Conservation (phyloP, 2,113 vertebrate species). For the Egretta garzetta region DNA sequence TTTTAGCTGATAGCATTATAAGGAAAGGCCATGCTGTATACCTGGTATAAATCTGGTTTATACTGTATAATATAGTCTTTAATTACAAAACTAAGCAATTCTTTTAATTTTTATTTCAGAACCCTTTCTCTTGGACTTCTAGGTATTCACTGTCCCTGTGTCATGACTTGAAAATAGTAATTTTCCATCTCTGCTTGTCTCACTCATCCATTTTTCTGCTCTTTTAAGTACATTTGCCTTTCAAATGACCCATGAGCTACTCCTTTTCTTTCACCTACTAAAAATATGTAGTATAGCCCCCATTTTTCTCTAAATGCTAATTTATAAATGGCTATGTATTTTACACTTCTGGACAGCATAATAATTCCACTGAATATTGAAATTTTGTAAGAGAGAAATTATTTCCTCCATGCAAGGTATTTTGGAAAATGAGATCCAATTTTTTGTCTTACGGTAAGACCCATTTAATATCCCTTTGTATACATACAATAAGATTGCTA, state of each 20-base stretch:
- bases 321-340: neutral
- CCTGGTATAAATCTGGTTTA: neutral
- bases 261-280: neutral
- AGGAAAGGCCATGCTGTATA: neutral
- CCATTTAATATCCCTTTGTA: neutral
- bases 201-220: neutral
- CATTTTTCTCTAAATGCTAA: neutral
- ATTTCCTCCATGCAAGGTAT: neutral
- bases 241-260: neutral
- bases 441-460: neutral
- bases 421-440: neutral
- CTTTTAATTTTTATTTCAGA: neutral
- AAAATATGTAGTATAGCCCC: neutral
- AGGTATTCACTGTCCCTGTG: accelerated
- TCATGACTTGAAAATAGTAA: neutral
- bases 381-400: neutral
- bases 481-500: neutral
- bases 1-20: neutral
- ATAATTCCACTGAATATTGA: neutral
- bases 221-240: neutral
- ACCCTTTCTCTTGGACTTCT: neutral
- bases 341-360: neutral
- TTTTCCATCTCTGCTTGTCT: neutral
- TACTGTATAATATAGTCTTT: too few relatives aligned
- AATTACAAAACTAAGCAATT: neutral